Conservation (phyloP, 1,140 invertebrate genomes). For the Eubasilissa regina region DNA sequence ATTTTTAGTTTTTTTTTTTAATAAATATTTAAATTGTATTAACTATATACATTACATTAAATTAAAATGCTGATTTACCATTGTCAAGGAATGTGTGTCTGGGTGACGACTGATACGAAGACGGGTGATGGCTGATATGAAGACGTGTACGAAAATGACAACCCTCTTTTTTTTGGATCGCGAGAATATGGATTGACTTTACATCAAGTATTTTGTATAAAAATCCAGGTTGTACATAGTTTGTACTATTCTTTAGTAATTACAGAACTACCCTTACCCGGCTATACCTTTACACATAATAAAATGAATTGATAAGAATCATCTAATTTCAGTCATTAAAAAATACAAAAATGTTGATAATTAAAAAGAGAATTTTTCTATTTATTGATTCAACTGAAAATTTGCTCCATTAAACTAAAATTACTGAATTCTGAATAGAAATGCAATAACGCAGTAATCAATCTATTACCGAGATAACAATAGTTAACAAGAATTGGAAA, state of each 20-base stretch:
- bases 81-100: conserved; percentile 18
- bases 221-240: conserved; percentile 11
- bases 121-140: not conserved
- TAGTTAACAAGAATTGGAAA: conserved; percentile 40
- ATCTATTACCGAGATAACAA: conserved; percentile 42
- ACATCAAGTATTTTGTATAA: conserved; percentile 1
- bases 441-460: conserved; percentile 26
- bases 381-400: no score
- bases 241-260: conserved; percentile 26
- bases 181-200: not conserved
- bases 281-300: conserved; percentile 2
- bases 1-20: not conserved
- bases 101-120: not conserved
- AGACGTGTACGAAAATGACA: not conserved
- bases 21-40: conserved; percentile 2
- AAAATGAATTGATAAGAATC: conserved; percentile 6
- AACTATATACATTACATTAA: conserved; percentile 28
- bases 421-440: conserved; percentile 33
- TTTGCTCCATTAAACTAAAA: not conserved
- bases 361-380: conserved; percentile 15
- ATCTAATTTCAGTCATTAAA: conserved; percentile 11
- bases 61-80: not conserved
- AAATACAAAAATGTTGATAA: conserved; percentile 13
- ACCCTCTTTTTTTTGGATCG: not conserved
- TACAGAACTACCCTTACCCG: conserved; percentile 19